phyloP scores from a whole-genome alignment of 2,888 invertebrate genomes.

The Bibio marci region DNA sequence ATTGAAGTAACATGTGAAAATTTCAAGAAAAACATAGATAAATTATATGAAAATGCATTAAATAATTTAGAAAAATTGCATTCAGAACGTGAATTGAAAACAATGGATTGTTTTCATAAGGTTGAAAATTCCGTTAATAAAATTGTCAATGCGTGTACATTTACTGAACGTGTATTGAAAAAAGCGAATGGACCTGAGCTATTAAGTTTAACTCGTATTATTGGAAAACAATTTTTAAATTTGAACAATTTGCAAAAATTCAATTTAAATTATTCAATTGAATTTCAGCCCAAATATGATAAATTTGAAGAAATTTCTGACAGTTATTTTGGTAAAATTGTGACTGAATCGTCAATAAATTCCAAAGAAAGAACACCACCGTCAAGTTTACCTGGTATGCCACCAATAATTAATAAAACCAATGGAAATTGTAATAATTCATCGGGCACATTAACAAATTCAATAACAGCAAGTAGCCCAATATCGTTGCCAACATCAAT shows the following conservation, averaged over 20 bases:
- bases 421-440: slow-evolving; percentile 14
- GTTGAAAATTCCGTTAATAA: slow-evolving; percentile 71
- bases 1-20: slow-evolving; percentile 67
- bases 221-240: slow-evolving; percentile 57
- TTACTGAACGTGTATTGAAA: slow-evolving; percentile 62
- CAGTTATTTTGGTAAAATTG: slow-evolving; percentile 57
- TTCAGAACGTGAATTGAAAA: slow-evolving; percentile 67
- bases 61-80: slow-evolving; percentile 60
- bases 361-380: slow-evolving; percentile 33
- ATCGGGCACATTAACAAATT: slow-evolving; percentile 20
- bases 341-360: slow-evolving; percentile 37
- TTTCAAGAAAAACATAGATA: slow-evolving; percentile 66
- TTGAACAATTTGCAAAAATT: slow-evolving; percentile 68
- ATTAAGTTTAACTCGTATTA: slow-evolving; percentile 63
- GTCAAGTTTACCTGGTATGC: slow-evolving; percentile 34
- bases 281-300: slow-evolving; percentile 63
- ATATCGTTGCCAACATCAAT: slow-evolving; percentile 48
- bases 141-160: slow-evolving; percentile 74
- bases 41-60: slow-evolving; percentile 57
- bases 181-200: slow-evolving; percentile 75
- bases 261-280: slow-evolving; percentile 60
- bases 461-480: slow-evolving; percentile 44
- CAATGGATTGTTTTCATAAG: slow-evolving; percentile 74
- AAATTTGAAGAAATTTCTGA: slow-evolving; percentile 58
- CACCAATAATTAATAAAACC: slow-evolving; percentile 21